Evolutionary conservation across 2,113 vertebrate species (phyloP), one percentile per base, ranked within the genome.

Genomic region (Emydura subglobosa): DNA sequence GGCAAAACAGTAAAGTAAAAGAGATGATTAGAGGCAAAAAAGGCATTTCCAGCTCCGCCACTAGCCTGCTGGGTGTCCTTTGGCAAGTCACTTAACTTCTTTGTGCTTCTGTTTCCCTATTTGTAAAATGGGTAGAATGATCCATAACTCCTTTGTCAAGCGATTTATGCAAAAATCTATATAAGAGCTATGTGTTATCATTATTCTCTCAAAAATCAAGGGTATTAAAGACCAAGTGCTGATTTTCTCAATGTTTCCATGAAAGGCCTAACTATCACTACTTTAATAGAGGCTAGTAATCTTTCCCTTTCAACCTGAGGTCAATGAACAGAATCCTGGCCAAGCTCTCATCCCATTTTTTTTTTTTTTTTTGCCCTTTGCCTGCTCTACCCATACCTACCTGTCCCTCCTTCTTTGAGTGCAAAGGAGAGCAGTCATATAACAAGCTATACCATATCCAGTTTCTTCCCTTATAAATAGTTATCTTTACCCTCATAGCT

Each of bases 381-480:
- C 54, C 54, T 55, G 54, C 47, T 47, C 54, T 25, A 55, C 24
- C 22, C 54, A 55, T 55, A 25, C 24, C 24, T 25, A 55, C 54
- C 54, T 55, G 54, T 55, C 24, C 22, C 24, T 55, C 54, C 54
- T 25, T 25, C 54, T 25, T 25, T 55, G 54, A 55, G 24, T 55
- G 22, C 8, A 55, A 55, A 55, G 54, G 24, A 25, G 54, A 55
- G 7, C 54, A 55, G 24, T 55, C 54, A 25, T 25, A 55, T 55
- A 55, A 55, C 8, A 25, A 82, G 29, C 44, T 90, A 10, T 51
- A 0, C 79, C 19, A 34, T 57, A 0, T 14, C 16, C 76, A 44
- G 3, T 13, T 91, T 78, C 85, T 92, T 84, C 68, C 54, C 16
- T n/a, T 51, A 44, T 31, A 59, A 95, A 83, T 85, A 19, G 19